Base-by-base conservation (phyloP, 2,888 invertebrate species). In the Dermolepida albohirtum region DNA sequence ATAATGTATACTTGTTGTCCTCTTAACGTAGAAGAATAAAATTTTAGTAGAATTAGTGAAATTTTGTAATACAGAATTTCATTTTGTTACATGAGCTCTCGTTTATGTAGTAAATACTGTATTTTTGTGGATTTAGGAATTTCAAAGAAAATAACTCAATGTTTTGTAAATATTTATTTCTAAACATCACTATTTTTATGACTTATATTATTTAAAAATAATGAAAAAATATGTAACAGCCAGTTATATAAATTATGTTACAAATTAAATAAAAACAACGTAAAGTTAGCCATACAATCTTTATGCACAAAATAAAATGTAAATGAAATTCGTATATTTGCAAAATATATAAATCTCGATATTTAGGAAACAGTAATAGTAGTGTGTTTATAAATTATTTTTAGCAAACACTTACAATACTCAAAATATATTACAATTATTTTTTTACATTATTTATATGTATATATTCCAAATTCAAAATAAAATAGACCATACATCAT, bases 211-310 rank as follows among this genome's bases (percentile, higher is more conserved):
- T 76, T 79, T 76, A 77, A 79, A 80, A 81, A 78, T 78, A 78
- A 81, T 80, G 78, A 80, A 81, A 80, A 81, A 80, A 80, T 78
- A 80, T 79, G 79, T 81, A 81, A 82, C 82, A 81, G 82, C 81
- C 81, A 82, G 80, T 77, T 78, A 78, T 74, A 74, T 78, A 80
- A 81, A 80, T 78, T 79, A 81, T 80, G 73, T 77, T 75, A 76
- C 72, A 74, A 72, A 72, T 73, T 72, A 73, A 71, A 70, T 66
- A 70, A 68, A 70, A 68, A 74, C 55, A 70, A 67, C 49, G 52
- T 59, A 54, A 22, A 22, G 54, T 66, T 39, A 68, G 68, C 68
- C 50, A 66, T 47, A 67, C 40, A 52, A 47, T 39, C 43, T 54
- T 63, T 67, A 67, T 67, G 67, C 54, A 66, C 65, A 68, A 59